Conservation (phyloP, 2,797 vertebrate genomes). For the Geotria australis region DNA sequence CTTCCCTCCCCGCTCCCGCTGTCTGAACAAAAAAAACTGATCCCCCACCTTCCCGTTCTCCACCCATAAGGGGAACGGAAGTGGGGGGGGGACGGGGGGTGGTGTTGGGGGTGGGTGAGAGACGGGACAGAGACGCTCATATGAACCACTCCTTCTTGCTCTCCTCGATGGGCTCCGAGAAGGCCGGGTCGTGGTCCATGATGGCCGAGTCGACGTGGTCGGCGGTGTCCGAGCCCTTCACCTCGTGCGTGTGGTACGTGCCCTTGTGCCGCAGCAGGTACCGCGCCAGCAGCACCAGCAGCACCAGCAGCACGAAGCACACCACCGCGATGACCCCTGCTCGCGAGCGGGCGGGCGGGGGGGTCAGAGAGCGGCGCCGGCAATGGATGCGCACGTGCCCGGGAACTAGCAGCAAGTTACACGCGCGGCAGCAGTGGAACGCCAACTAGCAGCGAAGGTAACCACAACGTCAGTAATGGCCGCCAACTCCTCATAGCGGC, state of each 20-base stretch:
- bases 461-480: too few species aligned
- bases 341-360: neutral
- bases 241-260: constrained; percentile 42
- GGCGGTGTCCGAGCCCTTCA: constrained; percentile 20
- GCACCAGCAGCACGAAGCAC: constrained; percentile 18
- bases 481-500: too few species aligned
- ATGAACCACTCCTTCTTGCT: constrained; percentile 53
- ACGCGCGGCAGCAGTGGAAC: too few species aligned
- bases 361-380: too few species aligned
- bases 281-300: constrained; percentile 12
- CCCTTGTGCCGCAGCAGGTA: constrained; percentile 32
- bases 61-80: neutral
- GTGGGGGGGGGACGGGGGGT: neutral
- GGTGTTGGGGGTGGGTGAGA: too few species aligned
- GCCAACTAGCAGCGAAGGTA: too few species aligned
- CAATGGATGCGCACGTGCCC: too few species aligned
- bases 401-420: too few species aligned
- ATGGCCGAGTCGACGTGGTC: constrained; percentile 16
- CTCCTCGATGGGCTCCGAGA: constrained; percentile 20
- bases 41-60: too few species aligned
- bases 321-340: constrained; percentile 15
- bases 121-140: constrained; percentile 8
- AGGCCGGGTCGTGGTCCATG: constrained; percentile 8
- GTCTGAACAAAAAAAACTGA: too few species aligned
- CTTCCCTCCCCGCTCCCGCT: too few species aligned